A percentile compares a stretch with the other conserved stretches of the same genome.
Evolutionary conservation across 2,113 vertebrate species (phyloP).

Genomic region (Embiotoca jacksoni): DNA sequence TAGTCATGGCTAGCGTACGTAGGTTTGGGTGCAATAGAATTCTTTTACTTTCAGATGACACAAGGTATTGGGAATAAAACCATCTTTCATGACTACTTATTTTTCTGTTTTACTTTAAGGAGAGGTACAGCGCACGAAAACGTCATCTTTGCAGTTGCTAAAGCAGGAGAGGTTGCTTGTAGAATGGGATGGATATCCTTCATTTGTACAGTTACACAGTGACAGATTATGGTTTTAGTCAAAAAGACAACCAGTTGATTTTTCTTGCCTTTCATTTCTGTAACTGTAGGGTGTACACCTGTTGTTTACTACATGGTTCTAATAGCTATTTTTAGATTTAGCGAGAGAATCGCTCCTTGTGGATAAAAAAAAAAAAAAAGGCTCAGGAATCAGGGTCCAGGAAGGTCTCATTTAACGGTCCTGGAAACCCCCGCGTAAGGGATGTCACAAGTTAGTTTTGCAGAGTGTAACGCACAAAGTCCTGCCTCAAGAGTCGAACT

Average conservation of each 20-base stretch:
- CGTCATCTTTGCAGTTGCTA: constrained; percentile 28
- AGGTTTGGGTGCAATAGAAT: constrained; percentile 75
- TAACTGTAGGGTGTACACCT: constrained; percentile 26
- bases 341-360: constrained; percentile 46
- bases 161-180: constrained; percentile 24
- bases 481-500: constrained; percentile 67
- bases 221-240: too few relatives aligned
- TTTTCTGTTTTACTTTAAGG: constrained; percentile 46
- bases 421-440: constrained; percentile 44
- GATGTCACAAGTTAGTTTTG: constrained; percentile 54
- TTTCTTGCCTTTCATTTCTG: constrained; percentile 41
- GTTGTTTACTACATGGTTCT: constrained; percentile 25
- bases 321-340: constrained; percentile 18
- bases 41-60: constrained; percentile 61
- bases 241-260: neutral
- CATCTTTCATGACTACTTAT: constrained; percentile 54
- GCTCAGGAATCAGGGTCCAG: constrained; percentile 73
- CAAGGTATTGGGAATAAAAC: constrained; percentile 63
- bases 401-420: constrained; percentile 43
- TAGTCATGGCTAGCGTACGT: constrained; percentile 68
- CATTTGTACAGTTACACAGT: too few relatives aligned
- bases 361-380: constrained; percentile 32
- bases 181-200: constrained; percentile 1
- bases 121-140: constrained; percentile 49
- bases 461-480: constrained; percentile 59